Conservation (phyloP, 2,797 vertebrate species). For the Cyprinella venusta region DNA sequence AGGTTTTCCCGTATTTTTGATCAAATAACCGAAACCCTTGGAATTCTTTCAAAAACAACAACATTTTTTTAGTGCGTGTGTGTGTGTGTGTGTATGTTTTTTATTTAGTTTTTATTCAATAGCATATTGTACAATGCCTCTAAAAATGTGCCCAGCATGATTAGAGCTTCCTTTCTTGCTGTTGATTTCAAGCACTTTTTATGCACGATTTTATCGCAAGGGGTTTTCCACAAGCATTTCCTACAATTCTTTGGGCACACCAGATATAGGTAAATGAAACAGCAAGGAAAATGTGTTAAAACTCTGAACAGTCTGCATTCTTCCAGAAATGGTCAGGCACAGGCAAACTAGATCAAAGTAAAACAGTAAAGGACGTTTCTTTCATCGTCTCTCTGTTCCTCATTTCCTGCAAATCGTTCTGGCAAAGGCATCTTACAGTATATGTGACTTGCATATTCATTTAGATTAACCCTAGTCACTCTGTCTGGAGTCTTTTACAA, state of each 20-base stretch:
- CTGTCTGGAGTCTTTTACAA: constrained; percentile 33
- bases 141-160: no score
- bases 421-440: constrained; percentile 57
- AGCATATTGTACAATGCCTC: neutral
- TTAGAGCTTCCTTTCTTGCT: constrained; percentile 4
- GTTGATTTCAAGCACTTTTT: constrained; percentile 10
- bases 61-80: no score
- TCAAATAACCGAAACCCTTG: neutral
- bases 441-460: constrained; percentile 56
- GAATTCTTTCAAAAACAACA: no score
- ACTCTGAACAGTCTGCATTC: constrained; percentile 51
- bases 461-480: constrained; percentile 28
- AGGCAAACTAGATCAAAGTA: constrained; percentile 29
- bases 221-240: constrained; percentile 46
- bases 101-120: neutral
- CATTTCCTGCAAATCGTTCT: constrained; percentile 49
- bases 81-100: no score
- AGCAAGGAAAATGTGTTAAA: neutral
- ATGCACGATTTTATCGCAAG: neutral
- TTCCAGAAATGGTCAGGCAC: constrained; percentile 58
- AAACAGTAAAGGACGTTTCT: constrained; percentile 58
- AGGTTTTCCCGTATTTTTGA: neutral
- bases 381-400: constrained; percentile 57
- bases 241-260: constrained; percentile 27
- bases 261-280: constrained; percentile 21